Base-by-base conservation (phyloP, 1,140 invertebrate genomes). In the Eufriesea mexicana region DNA sequence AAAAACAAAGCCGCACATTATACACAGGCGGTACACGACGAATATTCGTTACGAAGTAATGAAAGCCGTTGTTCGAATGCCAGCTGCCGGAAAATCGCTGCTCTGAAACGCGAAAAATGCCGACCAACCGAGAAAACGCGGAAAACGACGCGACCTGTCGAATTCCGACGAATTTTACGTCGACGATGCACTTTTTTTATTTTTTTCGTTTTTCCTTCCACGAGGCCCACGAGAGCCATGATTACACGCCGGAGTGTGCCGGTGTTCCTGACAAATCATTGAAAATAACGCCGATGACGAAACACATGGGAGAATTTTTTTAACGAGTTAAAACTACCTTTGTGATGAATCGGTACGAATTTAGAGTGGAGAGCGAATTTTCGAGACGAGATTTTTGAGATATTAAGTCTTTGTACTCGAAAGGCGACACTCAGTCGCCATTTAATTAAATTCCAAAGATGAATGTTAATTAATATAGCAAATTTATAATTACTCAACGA, bases 41-140 rank as follows among this genome's bases (percentile, higher is more conserved):
- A 70, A 78, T 78, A 70, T 78, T 70, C 76, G 49, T 78, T 78
- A 78, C 51, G 67, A 68, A 70, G 64, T 70, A 78, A 78, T 78
- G 76, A 78, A 78, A 68, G 76, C n/a, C 42, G 76, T 78, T 78
- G 76, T 70, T 78, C 76, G 64, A 70, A 78, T 68, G n/a, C 76
- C 42, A 20, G 76, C 51, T 57, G 51, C 64, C 51, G 49, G 75
- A 57, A 78, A 78, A 78, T 68, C 75, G 75, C 35, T 49, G 35
- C 35, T 55, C 28, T 49, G 62, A 68, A 78, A 68, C 62, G 75
- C 49, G 76, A 45, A 68, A 78, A 78, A 78, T 47, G n/a, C 51
- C 51, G 35, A 14, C 45, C 57, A n/a, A 28, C 74, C 59, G 62
- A 67, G 49, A 67, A 55, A 67, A 55, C 12, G 35, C 35, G 49